These are phyloP conservation scores for Branchipolynoe longqiensis DNA, from an alignment of 2,888 invertebrate genomes.

Conservation along the genomic window DNA sequence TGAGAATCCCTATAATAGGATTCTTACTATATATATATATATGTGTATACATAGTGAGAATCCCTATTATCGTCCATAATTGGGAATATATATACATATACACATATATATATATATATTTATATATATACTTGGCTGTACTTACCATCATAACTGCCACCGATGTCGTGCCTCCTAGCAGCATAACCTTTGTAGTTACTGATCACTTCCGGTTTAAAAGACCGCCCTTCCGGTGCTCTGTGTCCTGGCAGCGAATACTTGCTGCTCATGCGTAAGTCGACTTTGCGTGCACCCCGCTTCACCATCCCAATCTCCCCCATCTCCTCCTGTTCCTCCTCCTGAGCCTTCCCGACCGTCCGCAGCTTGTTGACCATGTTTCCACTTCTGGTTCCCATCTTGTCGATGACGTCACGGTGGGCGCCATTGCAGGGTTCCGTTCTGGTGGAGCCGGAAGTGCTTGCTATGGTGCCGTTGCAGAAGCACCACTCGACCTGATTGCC, in stretches of 20 bases:
- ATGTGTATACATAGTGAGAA: too few species aligned
- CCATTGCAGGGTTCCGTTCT: constrained; percentile 59
- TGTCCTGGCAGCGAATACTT: constrained; percentile 5
- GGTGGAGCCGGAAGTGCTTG: not conserved
- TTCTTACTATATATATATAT: too few species aligned
- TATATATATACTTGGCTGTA: too few species aligned
- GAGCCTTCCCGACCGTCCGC: too few species aligned
- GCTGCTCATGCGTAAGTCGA: not conserved
- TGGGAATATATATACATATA: too few species aligned
- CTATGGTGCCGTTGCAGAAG: constrained; percentile 65
- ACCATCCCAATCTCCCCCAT: not conserved
- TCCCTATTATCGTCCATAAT: too few species aligned
- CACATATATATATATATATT: too few species aligned
- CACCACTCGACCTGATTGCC: constrained; percentile 68
- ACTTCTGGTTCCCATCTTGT: constrained; percentile 10
- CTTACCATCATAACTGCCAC: constrained; percentile 17
- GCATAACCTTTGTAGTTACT: not conserved
- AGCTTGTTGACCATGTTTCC: not conserved
- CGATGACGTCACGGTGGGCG: constrained; percentile 56
- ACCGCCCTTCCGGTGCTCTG: constrained; percentile 10
- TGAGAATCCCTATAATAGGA: too few species aligned
- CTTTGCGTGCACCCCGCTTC: not conserved
- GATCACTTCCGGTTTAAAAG: not conserved
- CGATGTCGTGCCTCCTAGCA: not conserved
- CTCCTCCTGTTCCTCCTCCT: not conserved